These are phyloP conservation scores for Tapirus indicus DNA, from an alignment of 2,797 vertebrate genomes.

Conservation along the genomic window DNA sequence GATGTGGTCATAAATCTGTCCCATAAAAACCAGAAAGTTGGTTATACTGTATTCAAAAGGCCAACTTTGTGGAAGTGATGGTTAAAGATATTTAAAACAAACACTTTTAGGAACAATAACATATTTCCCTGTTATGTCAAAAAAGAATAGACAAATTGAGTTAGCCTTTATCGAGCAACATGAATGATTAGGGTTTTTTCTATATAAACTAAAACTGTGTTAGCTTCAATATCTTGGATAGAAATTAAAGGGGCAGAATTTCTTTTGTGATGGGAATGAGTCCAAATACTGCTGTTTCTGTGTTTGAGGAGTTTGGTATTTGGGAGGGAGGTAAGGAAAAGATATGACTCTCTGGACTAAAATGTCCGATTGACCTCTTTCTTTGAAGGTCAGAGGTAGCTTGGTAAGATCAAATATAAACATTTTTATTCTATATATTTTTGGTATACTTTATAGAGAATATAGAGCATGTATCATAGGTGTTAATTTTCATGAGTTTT, in stretches of 20 bases:
- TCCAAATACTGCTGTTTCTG: not conserved
- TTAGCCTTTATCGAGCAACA: not conserved
- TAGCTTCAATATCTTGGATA: not conserved
- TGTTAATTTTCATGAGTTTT: not conserved
- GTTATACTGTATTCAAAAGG: slow-evolving; percentile 56
- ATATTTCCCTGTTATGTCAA: not conserved
- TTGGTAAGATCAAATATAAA: not conserved
- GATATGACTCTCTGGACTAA: not conserved
- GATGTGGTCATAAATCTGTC: slow-evolving; percentile 64
- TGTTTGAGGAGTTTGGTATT: not conserved
- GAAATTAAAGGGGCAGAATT: not conserved
- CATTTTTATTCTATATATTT: not conserved
- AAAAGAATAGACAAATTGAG: not conserved
- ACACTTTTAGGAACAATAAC: not conserved
- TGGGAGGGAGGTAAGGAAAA: not conserved
- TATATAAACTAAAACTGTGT: not conserved
- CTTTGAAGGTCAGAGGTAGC: not conserved
- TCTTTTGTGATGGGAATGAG: not conserved
- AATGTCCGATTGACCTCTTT: not conserved
- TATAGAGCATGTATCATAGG: not conserved
- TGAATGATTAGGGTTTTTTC: not conserved
- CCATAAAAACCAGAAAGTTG: slow-evolving; percentile 53
- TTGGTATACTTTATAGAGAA: not conserved
- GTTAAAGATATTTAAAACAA: slow-evolving; percentile 21
- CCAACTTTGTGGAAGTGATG: slow-evolving; percentile 30